Evolutionary conservation across 1,140 invertebrate species (phyloP).

Genomic region (Plodia interpunctella): DNA sequence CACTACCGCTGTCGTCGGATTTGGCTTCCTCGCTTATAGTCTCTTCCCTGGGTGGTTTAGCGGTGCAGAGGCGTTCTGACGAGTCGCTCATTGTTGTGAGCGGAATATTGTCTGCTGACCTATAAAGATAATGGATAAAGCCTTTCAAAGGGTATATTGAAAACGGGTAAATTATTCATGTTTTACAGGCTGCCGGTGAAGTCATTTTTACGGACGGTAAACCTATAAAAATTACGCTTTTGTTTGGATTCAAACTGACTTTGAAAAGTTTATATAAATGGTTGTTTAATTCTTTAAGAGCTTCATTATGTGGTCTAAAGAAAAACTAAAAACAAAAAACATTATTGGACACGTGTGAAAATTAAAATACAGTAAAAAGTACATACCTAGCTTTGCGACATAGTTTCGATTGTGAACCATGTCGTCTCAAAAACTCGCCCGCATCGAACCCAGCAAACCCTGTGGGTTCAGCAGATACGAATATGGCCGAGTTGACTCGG

Average conservation of each 20-base stretch:
- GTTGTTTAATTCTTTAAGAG: too few relatives aligned
- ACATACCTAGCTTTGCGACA: constrained; percentile 85
- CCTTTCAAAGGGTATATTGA: constrained; percentile 4
- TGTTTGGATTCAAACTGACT: too few relatives aligned
- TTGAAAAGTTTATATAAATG: too few relatives aligned
- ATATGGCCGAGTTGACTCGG: constrained; percentile 87
- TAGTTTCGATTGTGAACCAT: constrained; percentile 86
- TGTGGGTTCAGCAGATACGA: constrained; percentile 83
- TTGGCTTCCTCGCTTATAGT: constrained; percentile 64
- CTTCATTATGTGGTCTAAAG: too few relatives aligned
- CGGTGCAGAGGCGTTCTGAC: constrained; percentile 72
- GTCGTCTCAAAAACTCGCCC: constrained; percentile 85
- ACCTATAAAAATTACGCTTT: too few relatives aligned
- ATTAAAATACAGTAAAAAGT: not conserved
- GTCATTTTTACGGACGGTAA: not conserved
- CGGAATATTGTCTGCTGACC: constrained; percentile 79
- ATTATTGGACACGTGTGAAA: too few relatives aligned
- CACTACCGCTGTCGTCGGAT: constrained; percentile 75
- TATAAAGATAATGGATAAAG: constrained; percentile 24
- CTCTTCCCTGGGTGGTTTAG: constrained; percentile 57
- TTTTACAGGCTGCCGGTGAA: not conserved
- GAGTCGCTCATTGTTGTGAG: constrained; percentile 73
- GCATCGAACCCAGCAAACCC: constrained; percentile 86
- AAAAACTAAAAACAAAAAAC: too few relatives aligned
- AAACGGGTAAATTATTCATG: not conserved